phyloP scores from a whole-genome alignment of 2,888 invertebrate species.

The Dysmachus trigonus region DNA sequence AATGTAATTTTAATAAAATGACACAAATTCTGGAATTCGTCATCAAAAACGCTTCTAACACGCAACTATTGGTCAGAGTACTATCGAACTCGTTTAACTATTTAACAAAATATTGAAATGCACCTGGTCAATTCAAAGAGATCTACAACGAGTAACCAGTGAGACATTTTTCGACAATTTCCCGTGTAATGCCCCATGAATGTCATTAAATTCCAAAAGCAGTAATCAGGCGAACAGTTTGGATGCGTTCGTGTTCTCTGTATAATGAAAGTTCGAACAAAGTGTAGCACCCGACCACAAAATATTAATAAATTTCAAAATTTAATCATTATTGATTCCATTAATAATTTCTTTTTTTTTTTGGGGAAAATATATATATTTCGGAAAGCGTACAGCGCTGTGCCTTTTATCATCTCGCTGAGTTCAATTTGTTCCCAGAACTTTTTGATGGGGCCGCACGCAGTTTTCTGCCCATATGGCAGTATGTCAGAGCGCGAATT shows the following conservation, averaged over 20 bases:
- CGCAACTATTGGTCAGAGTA: neutral
- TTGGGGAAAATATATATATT: neutral
- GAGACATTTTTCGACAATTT: neutral
- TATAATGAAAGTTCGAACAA: neutral
- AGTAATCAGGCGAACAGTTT: neutral
- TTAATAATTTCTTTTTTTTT: neutral
- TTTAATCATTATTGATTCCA: neutral
- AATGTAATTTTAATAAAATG: neutral
- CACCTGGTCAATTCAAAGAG: neutral
- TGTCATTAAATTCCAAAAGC: neutral
- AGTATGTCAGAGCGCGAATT: neutral
- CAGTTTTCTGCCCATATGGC: neutral
- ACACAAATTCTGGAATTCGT: neutral
- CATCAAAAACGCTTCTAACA: neutral
- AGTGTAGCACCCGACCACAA: neutral
- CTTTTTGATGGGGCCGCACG: neutral
- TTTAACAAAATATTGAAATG: neutral
- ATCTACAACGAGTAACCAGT: neutral
- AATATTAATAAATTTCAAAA: neutral
- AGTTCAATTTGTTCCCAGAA: neutral
- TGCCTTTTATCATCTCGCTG: neutral
- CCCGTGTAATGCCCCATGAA: neutral
- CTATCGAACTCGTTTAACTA: neutral
- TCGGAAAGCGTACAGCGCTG: neutral
- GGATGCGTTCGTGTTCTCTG: neutral